Conservation (phyloP, 2,888 invertebrate genomes). For the Pollenia griseotomentosa region DNA sequence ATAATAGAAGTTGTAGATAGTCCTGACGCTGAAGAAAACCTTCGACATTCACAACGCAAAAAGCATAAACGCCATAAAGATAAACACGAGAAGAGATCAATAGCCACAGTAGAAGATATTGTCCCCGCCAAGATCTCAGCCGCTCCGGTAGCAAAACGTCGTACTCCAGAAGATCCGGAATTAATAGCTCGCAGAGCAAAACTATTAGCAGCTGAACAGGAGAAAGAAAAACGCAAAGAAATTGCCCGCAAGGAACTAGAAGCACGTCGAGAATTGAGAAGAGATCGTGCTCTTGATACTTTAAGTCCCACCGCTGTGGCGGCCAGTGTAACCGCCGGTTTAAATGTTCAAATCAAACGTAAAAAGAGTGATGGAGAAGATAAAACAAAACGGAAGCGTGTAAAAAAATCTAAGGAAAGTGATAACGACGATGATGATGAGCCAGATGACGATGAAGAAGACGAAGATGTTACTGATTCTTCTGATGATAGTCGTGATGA, state of each 20-base stretch:
- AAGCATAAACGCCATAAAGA: conserved; percentile 79
- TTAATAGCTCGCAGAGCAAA: conserved; percentile 87
- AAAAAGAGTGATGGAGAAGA: conserved; percentile 76
- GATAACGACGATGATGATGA: conserved; percentile 76
- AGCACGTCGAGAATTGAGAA: conserved; percentile 86
- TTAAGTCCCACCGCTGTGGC: conserved; percentile 81
- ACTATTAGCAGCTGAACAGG: conserved; percentile 89
- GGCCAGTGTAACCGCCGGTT: conserved; percentile 81
- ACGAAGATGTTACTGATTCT: conserved; percentile 80
- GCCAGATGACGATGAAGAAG: conserved; percentile 75
- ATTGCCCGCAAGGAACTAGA: conserved; percentile 90
- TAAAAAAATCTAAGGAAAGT: conserved; percentile 71
- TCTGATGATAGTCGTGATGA: conserved; percentile 76
- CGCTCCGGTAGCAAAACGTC: conserved; percentile 73
- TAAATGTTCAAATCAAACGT: conserved; percentile 78
- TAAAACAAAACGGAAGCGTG: conserved; percentile 77
- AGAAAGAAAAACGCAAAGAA: conserved; percentile 91
- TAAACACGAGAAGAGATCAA: conserved; percentile 75
- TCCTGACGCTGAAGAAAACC: conserved; percentile 80
- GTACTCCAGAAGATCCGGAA: conserved; percentile 84
- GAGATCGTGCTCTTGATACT: conserved; percentile 78
- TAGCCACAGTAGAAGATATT: conserved; percentile 16
- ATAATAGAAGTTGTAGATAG: conserved; percentile 85
- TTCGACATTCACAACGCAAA: conserved; percentile 74
- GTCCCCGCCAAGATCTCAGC: conserved; percentile 20